phyloP scores from a whole-genome alignment of 1,140 invertebrate species.

The Antheraea mylitta region DNA sequence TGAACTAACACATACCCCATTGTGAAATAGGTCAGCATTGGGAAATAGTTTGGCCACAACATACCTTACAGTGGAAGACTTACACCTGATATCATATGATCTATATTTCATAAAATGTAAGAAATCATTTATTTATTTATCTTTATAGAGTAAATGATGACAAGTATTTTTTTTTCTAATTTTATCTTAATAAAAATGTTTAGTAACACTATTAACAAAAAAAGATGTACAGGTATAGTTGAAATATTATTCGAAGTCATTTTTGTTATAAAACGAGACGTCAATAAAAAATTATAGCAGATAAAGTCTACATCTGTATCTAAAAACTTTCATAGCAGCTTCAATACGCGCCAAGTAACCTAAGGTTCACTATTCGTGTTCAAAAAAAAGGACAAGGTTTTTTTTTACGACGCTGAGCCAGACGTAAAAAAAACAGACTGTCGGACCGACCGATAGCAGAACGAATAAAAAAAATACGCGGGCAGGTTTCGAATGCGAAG shows the following conservation, averaged over 20 bases:
- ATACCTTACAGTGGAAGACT: too few species aligned
- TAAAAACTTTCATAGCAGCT: neutral
- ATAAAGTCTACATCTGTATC: neutral
- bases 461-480: constrained; percentile 71
- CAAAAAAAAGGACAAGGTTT: constrained; percentile 61
- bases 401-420: constrained; percentile 62
- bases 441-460: constrained; percentile 36
- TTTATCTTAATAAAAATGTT: too few species aligned
- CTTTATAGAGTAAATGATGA: too few species aligned
- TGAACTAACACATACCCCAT: too few species aligned
- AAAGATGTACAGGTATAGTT: neutral
- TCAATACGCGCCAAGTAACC: constrained; percentile 20
- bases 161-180: too few species aligned
- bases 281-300: neutral
- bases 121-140: too few species aligned
- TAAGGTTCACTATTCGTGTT: constrained; percentile 48
- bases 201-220: too few species aligned
- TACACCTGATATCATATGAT: too few species aligned
- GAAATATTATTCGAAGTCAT: neutral
- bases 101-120: too few species aligned
- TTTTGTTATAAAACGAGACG: neutral
- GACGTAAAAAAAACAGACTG: constrained; percentile 72
- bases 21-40: too few species aligned
- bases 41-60: too few species aligned
- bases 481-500: constrained; percentile 69